Percentiles rank a stretch among this genome's conserved stretches.
Evolutionary conservation across 2,797 vertebrate species (phyloP).

Genomic region (Arctocebus calabarensis): DNA sequence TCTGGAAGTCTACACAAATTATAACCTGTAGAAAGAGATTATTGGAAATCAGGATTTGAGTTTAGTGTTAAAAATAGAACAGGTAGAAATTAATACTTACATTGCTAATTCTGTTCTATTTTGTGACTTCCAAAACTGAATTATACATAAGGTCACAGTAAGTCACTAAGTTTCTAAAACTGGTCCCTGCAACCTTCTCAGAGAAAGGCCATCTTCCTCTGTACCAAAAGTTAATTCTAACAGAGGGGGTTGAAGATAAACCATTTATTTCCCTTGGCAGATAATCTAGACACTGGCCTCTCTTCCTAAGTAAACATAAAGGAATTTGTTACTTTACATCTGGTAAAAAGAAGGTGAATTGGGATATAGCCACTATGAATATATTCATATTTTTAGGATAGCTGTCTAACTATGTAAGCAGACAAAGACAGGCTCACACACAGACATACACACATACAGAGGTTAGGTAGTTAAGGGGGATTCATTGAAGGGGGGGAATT

Average conservation of each 20-base stretch:
- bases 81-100: neutral
- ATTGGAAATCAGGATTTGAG: neutral
- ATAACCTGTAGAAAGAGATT: neutral
- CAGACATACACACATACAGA: neutral
- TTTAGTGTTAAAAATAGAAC: slow-evolving; percentile 51
- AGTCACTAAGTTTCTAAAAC: slow-evolving; percentile 11
- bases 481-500: neutral
- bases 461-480: neutral
- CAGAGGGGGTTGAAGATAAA: neutral
- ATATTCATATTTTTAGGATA: neutral
- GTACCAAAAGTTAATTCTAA: neutral
- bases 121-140: slow-evolving; percentile 33
- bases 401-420: neutral
- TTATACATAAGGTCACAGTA: neutral
- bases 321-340: neutral
- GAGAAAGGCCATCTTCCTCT: neutral
- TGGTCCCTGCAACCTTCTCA: neutral
- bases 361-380: neutral
- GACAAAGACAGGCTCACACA: neutral
- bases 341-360: neutral
- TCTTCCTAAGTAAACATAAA: neutral
- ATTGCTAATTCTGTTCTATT: slow-evolving; percentile 4
- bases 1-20: slow-evolving; percentile 12
- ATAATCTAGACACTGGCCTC: neutral
- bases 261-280: neutral